Evolutionary conservation across 2,797 vertebrate genomes (phyloP).

Genomic region (Epinephelus coioides): DNA sequence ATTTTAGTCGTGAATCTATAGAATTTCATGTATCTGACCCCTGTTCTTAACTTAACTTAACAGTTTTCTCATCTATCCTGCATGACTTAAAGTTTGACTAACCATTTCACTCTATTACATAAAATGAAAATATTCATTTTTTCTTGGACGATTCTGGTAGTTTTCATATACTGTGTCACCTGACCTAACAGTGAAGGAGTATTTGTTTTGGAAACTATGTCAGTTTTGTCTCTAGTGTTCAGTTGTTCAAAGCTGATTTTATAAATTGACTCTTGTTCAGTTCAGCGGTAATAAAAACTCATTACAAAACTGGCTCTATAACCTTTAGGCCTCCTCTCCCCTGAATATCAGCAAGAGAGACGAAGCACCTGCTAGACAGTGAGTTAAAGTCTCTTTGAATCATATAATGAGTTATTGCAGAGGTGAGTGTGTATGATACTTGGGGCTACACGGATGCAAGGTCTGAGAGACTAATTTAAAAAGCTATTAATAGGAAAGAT

Average conservation of each 20-base stretch:
- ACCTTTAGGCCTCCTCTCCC: constrained; percentile 9
- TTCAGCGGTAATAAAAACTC: constrained; percentile 21
- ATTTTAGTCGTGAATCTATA: too few species aligned
- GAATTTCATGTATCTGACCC: too few species aligned
- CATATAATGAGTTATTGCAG: constrained; percentile 47
- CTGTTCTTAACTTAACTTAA: not conserved
- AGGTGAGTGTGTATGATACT: constrained; percentile 56
- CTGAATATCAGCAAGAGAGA: constrained; percentile 32
- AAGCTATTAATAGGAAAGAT: constrained; percentile 70
- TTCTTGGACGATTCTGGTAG: not conserved
- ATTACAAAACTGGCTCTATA: constrained; percentile 18
- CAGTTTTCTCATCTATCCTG: not conserved
- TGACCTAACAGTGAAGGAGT: not conserved
- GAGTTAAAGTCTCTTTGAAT: constrained; percentile 42
- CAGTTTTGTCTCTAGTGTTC: not conserved
- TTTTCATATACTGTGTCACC: not conserved
- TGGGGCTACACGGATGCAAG: constrained; percentile 44
- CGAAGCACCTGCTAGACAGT: constrained; percentile 25
- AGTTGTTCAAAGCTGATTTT: not conserved
- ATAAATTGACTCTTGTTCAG: constrained; percentile 9
- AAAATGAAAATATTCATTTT: not conserved
- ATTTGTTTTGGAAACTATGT: not conserved
- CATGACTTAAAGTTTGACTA: not conserved
- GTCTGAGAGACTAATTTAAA: constrained; percentile 66
- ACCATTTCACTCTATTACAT: not conserved